phyloP scores from a whole-genome alignment of 2,797 vertebrate genomes.

The Nyctalus aviator region DNA sequence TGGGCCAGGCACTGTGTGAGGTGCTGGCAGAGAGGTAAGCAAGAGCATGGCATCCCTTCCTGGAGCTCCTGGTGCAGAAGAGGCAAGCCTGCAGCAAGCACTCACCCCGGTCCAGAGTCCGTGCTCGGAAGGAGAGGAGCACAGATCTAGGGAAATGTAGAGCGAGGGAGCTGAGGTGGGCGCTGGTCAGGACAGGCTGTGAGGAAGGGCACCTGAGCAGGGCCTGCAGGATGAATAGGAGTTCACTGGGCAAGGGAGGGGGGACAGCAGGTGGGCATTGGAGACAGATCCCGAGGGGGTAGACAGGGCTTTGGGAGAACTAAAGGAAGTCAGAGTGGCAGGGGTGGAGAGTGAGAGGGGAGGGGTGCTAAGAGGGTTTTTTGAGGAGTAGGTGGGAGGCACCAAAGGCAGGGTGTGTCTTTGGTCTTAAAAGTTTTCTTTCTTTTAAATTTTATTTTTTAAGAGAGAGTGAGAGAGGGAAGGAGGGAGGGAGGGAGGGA shows the following conservation, averaged over 20 bases:
- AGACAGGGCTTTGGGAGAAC: background rate
- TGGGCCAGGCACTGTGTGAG: background rate
- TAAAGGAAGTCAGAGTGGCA: background rate
- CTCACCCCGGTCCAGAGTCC: rapidly evolving
- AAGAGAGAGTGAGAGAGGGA: too few species aligned
- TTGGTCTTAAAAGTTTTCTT: background rate
- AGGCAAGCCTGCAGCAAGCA: background rate
- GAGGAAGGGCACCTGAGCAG: slow-evolving; percentile 9
- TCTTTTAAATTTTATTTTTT: background rate
- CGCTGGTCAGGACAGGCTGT: background rate
- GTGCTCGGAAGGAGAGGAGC: background rate
- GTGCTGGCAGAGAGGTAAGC: background rate
- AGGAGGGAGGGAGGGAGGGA: too few species aligned
- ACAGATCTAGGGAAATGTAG: background rate
- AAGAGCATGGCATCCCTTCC: rapidly evolving
- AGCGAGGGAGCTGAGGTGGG: background rate
- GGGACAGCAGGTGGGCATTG: background rate
- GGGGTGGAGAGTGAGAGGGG: background rate
- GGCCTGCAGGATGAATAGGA: background rate
- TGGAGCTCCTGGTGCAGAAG: background rate
- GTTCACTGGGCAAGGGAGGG: background rate
- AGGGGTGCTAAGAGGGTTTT: too few species aligned
- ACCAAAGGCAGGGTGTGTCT: background rate
- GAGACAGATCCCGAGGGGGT: background rate
- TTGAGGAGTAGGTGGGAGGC: background rate